These are phyloP conservation scores for Mormyrops attenuatus DNA, from an alignment of 2,797 vertebrate genomes.

Conservation along the genomic window DNA sequence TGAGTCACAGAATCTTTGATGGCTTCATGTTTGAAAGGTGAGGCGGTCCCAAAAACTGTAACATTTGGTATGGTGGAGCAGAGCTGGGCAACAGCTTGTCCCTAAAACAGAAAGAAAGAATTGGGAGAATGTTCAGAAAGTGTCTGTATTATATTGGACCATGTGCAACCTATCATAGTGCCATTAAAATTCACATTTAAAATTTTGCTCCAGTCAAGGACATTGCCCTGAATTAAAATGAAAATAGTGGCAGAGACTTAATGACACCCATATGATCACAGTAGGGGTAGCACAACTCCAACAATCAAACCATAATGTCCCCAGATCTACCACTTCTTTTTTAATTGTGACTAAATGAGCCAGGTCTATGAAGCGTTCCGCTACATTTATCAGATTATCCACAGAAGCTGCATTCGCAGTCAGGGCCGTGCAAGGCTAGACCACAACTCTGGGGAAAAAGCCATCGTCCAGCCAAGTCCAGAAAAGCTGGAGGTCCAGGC, in stretches of 20 bases:
- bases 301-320: not conserved
- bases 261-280: not conserved
- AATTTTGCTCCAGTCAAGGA: not conserved
- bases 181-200: not conserved
- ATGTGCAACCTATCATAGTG: not conserved
- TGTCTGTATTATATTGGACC: not conserved
- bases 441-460: not conserved
- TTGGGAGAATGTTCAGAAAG: not conserved
- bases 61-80: conserved; percentile 87
- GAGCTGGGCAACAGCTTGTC: conserved; percentile 94
- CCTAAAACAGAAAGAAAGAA: conserved; percentile 59
- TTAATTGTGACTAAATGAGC: not conserved
- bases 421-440: not conserved
- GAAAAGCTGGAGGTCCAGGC: not conserved
- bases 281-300: not conserved
- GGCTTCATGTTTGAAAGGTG: conserved; percentile 89
- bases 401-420: not conserved
- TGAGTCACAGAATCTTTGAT: conserved; percentile 92
- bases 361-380: not conserved
- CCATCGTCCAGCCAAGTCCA: not conserved
- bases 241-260: not conserved
- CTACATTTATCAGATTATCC: conserved; percentile 6
- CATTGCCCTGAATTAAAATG: not conserved
- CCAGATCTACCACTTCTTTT: conserved; percentile 1
- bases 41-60: conserved; percentile 90